These are phyloP conservation scores for Ardeotis arabs DNA, from an alignment of 2,113 vertebrate genomes.

Conservation along the genomic window DNA sequence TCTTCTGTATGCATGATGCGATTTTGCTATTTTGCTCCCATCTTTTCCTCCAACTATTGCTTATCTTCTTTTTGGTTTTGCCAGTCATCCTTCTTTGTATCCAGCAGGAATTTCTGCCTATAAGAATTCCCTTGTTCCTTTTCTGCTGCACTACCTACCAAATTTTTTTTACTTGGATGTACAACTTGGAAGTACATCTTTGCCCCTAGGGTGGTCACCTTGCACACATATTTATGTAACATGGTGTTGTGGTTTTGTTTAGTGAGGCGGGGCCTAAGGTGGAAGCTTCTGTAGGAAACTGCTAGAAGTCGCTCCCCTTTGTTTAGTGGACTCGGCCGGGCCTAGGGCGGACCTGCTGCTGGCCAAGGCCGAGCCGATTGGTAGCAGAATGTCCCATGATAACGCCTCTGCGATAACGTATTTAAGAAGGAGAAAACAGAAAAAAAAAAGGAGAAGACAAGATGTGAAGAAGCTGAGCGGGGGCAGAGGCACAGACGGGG, in stretches of 20 bases:
- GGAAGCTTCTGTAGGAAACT: too few relatives aligned
- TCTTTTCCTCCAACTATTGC: not conserved
- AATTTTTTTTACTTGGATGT: not conserved
- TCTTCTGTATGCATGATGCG: fast-evolving
- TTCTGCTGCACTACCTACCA: not conserved
- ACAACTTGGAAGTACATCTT: not conserved
- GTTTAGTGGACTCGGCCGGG: too few relatives aligned
- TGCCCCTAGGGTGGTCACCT: not conserved
- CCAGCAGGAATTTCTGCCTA: not conserved
- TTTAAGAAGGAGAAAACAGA: too few relatives aligned
- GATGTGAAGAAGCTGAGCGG: too few relatives aligned
- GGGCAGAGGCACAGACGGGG: too few relatives aligned
- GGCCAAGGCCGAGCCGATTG: too few relatives aligned
- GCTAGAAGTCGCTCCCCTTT: too few relatives aligned
- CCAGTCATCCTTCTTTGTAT: not conserved
- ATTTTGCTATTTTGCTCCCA: not conserved
- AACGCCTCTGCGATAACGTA: too few relatives aligned
- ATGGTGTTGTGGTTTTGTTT: not conserved
- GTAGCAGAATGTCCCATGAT: too few relatives aligned
- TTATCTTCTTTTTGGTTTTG: not conserved
- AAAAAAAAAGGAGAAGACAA: too few relatives aligned
- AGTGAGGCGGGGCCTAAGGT: too few relatives aligned
- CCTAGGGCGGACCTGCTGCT: too few relatives aligned
- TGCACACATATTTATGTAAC: not conserved
- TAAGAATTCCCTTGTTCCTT: not conserved